phyloP scores from a whole-genome alignment of 2,888 invertebrate genomes.

The Stratiomys singularior region DNA sequence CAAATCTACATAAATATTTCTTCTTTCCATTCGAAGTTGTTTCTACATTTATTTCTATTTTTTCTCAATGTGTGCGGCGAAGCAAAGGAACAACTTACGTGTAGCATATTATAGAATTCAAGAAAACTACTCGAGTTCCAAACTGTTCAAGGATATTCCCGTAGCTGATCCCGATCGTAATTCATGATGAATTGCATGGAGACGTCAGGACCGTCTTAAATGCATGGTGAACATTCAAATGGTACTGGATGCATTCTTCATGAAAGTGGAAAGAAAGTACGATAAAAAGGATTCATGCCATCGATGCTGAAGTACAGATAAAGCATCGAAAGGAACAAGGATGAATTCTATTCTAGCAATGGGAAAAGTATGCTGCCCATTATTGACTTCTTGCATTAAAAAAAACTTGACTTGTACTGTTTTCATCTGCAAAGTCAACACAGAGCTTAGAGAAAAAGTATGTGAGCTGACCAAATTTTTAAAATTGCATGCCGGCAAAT shows the following conservation, averaged over 20 bases:
- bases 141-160: not conserved
- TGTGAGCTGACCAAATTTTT: too few species aligned
- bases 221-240: slow-evolving; percentile 11
- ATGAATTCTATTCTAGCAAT: not conserved
- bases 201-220: not conserved
- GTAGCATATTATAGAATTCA: not conserved
- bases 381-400: not conserved
- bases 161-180: slow-evolving; percentile 19
- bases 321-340: not conserved
- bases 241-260: not conserved
- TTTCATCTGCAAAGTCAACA: too few species aligned
- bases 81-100: not conserved
- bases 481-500: too few species aligned
- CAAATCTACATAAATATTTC: not conserved
- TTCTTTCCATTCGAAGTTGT: not conserved
- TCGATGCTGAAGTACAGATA: not conserved
- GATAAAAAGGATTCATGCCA: not conserved
- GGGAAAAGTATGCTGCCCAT: slow-evolving; percentile 10
- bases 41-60: not conserved
- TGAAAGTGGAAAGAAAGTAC: not conserved
- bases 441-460: too few species aligned
- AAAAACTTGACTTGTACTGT: not conserved
- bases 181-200: slow-evolving; percentile 23
- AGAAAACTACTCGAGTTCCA: not conserved
- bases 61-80: not conserved